Base-by-base conservation (phyloP, 2,113 vertebrate species). In the Phalacrocorax brasilianus region DNA sequence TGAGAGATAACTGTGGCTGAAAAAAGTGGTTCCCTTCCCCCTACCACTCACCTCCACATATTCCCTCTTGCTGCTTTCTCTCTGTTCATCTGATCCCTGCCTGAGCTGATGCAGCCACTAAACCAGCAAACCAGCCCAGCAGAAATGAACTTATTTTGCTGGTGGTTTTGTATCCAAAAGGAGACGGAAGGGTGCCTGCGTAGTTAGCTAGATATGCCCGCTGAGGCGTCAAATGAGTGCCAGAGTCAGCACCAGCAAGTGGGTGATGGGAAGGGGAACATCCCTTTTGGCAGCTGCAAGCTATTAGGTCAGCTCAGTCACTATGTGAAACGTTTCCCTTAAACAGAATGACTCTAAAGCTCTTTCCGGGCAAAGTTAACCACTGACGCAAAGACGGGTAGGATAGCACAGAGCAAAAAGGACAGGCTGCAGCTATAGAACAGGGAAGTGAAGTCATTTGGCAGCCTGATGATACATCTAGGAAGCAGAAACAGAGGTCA, bases 101-200 rank as follows among this genome's bases (percentile, higher is more conserved):
- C 81, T 6, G 23, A 68, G n/a, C 47, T 42, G 30, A 45, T 15
- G 21, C 33, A 80, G 38, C 56, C 73, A 42, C 30, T 62, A 80
- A 88, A 80, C 3, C 76, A 83, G 32, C 11, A 59, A 71, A 75
- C 21, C 24, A 61, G 16, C 22, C 35, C 53, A 72, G 59, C 15
- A 88, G 40, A 85, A 70, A 45, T 6, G 1, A 65, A 91, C 33
- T 73, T 81, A 42, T 20, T 63, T 55, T 33, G 21, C 24, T 44
- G 24, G 13, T 47, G 12, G 38, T 17, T 77, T 81, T 63, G 15
- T 19, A 68, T 49, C 32, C 33, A 84, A 49, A 53, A 68, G 28
- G 18, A 62, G n/a, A 68, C 27, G 19, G 27, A 76, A 63, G n/a
- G 14, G 30, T 49, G 18, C 28, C 52, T 5, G 2, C 0, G 0